Conservation (phyloP, 53 echinoderm and acorn worm genomes). For the Glandiceps talaboti region DNA sequence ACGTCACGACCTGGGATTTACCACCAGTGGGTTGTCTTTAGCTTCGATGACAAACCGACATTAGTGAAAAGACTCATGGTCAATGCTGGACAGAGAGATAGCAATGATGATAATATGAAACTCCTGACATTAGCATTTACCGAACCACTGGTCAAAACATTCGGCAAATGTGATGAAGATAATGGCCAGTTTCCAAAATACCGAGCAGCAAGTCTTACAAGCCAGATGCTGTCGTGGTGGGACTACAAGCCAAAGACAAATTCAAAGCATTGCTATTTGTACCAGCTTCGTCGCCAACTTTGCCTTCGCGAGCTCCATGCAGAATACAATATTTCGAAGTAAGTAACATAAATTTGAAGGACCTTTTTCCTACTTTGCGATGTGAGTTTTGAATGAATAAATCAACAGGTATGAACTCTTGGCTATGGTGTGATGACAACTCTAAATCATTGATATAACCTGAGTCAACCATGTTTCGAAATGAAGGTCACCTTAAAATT, state of each 20-base stretch:
- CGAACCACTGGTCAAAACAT: neutral
- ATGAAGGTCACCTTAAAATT: no score
- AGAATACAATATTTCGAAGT: neutral
- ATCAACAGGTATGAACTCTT: no score
- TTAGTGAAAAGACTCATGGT: neutral
- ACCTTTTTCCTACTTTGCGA: no score
- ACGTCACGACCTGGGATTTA: constrained; percentile 51
- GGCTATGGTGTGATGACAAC: no score
- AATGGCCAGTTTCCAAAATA: constrained; percentile 34
- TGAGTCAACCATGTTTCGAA: no score
- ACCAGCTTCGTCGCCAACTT: neutral
- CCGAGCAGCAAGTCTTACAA: constrained; percentile 31
- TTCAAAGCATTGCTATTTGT: neutral
- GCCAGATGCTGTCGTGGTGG: neutral
- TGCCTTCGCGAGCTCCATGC: neutral
- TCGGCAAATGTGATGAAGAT: neutral
- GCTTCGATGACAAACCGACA: constrained; percentile 43
- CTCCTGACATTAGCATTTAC: neutral
- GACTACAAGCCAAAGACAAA: neutral
- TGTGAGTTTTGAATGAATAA: no score
- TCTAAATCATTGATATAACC: no score
- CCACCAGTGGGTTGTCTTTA: constrained; percentile 93
- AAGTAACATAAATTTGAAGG: no score
- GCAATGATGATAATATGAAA: neutral
- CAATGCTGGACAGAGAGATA: constrained; percentile 2